phyloP scores from a whole-genome alignment of 2,797 vertebrate genomes.

The Emydoidea blandingii region DNA sequence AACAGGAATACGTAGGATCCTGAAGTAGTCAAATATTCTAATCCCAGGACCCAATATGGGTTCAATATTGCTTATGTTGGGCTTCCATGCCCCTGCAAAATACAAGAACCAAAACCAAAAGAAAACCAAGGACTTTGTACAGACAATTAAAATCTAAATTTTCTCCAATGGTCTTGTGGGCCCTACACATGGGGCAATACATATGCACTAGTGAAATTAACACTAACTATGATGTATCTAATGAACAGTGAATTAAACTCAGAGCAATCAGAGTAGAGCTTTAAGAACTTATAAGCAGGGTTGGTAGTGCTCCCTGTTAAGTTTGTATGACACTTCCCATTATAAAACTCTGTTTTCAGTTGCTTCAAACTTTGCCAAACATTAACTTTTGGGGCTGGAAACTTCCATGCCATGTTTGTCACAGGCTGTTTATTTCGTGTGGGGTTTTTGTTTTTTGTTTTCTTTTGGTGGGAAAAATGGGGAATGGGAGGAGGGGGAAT shows the following conservation, averaged over 20 bases:
- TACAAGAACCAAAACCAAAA: constrained; percentile 68
- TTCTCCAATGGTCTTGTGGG: constrained; percentile 75
- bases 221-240: constrained; percentile 66
- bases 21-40: not conserved
- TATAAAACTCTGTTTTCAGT: not conserved
- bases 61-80: too few relatives aligned
- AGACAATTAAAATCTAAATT: constrained; percentile 83
- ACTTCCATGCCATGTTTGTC: not conserved
- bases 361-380: not conserved
- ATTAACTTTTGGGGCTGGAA: not conserved
- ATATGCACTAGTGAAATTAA: constrained; percentile 77
- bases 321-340: not conserved
- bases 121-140: constrained; percentile 85
- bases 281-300: not conserved
- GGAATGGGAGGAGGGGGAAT: too few relatives aligned
- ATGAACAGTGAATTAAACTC: not conserved
- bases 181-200: constrained; percentile 79
- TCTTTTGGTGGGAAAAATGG: not conserved
- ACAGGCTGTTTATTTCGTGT: not conserved
- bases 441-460: not conserved
- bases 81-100: constrained; percentile 42
- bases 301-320: not conserved
- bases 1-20: not conserved
- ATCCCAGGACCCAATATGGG: not conserved
- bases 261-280: not conserved